Evolutionary conservation across 1,140 invertebrate species (phyloP).

Genomic region (Drosophila elegans): DNA sequence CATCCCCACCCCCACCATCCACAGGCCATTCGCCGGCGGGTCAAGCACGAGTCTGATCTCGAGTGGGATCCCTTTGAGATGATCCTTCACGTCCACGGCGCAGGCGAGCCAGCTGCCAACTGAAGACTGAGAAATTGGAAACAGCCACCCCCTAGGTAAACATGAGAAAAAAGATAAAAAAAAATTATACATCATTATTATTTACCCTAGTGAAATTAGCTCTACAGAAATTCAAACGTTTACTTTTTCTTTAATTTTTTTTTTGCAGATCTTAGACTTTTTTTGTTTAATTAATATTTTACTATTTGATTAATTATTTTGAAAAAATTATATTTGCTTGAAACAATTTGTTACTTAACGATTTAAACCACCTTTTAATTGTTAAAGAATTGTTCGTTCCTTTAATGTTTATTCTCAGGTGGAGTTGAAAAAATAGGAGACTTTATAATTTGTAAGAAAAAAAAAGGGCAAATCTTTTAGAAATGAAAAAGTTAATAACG

Average conservation of each 20-base stretch:
- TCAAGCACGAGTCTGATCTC: constrained; percentile 75
- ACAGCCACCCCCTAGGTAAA: not conserved
- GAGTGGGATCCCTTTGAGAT: constrained; percentile 84
- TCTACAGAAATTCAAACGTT: too few relatives aligned
- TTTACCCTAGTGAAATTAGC: too few relatives aligned
- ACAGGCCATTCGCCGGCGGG: constrained; percentile 43
- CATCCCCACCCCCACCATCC: constrained; percentile 57
- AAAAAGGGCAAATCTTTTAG: too few relatives aligned
- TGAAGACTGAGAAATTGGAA: constrained; percentile 61
- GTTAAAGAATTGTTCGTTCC: not conserved
- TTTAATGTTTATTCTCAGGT: not conserved
- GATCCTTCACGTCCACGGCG: constrained; percentile 79
- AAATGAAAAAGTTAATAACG: too few relatives aligned
- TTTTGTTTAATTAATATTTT: too few relatives aligned
- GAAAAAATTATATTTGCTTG: not conserved
- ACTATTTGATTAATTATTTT: too few relatives aligned
- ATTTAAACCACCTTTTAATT: too few relatives aligned
- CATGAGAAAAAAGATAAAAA: constrained; percentile 2
- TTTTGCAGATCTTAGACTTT: too few relatives aligned
- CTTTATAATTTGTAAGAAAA: not conserved
- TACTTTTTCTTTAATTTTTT: too few relatives aligned
- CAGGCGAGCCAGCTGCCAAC: constrained; percentile 71
- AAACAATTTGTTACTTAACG: not conserved
- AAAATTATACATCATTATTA: too few relatives aligned
- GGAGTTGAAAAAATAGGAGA: constrained; percentile 24